A percentile compares a stretch with the other conserved stretches of the same genome.
Evolutionary conservation across 2,888 invertebrate species (phyloP).

Genomic region (Drosophila paramelanica): DNA sequence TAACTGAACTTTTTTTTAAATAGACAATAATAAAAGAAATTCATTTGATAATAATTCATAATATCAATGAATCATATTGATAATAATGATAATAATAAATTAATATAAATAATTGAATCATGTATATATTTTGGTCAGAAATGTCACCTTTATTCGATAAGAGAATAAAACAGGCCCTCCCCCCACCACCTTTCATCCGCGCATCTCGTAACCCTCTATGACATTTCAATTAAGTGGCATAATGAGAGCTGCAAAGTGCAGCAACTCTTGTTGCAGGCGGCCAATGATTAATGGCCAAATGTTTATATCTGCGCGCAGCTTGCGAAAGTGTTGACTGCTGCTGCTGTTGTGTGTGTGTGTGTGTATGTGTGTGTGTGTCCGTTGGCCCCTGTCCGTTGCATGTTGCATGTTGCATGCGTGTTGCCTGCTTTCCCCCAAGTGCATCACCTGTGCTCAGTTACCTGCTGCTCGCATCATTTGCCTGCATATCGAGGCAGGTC

Average conservation of each 20-base stretch:
- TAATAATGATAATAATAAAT: no score
- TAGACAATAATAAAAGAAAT: no score
- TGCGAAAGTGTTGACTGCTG: constrained; percentile 77
- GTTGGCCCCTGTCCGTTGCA: not conserved
- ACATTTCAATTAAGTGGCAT: constrained; percentile 74
- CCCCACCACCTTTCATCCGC: no score
- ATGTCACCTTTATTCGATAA: no score
- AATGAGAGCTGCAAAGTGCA: constrained; percentile 62
- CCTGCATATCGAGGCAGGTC: constrained; percentile 47
- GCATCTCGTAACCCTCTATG: constrained; percentile 48
- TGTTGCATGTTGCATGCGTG: constrained; percentile 6
- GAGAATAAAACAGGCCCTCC: no score
- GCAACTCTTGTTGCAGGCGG: constrained; percentile 56
- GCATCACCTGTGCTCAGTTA: constrained; percentile 19
- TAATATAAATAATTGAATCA: no score
- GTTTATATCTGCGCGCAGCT: constrained; percentile 58
- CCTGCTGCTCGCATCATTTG: constrained; percentile 52
- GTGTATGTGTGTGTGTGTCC: no score
- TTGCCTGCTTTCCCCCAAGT: constrained; percentile 9
- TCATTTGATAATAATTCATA: no score
- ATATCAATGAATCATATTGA: no score
- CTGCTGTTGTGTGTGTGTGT: constrained; percentile 29
- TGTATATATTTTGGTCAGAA: no score
- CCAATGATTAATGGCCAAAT: constrained; percentile 75
- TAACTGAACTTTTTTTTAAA: no score